phyloP scores from a whole-genome alignment of 2,113 vertebrate genomes.

The Bombycilla garrulus region DNA sequence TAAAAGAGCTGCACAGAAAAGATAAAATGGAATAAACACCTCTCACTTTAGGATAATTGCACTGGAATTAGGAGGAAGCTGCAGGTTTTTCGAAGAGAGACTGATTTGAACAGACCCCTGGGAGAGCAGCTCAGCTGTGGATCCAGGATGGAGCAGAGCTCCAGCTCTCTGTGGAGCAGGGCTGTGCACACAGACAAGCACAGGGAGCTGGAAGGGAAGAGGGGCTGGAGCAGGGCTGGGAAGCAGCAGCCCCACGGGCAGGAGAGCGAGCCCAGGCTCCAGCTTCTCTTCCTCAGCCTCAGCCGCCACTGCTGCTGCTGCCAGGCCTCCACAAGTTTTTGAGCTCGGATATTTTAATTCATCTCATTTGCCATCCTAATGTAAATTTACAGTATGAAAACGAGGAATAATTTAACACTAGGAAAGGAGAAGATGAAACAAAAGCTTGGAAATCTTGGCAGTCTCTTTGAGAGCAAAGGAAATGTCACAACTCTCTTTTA shows the following conservation, averaged over 20 bases:
- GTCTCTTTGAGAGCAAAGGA: neutral
- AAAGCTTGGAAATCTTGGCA: neutral
- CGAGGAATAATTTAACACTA: neutral
- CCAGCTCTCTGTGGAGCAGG: rapidly evolving
- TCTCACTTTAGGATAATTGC: neutral
- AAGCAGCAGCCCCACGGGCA: neutral
- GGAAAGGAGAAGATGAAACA: neutral
- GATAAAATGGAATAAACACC: neutral
- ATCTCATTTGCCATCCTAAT: neutral
- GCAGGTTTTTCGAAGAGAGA: neutral
- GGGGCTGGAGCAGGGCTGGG: neutral
- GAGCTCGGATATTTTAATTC: neutral
- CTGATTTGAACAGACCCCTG: neutral
- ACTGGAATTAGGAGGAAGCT: neutral
- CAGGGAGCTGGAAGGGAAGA: rapidly evolving
- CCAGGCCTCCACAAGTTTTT: no score
- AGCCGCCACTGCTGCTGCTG: neutral
- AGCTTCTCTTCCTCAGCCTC: neutral
- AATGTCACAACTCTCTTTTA: neutral
- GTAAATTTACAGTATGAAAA: neutral
- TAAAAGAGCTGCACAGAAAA: neutral
- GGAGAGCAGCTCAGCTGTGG: neutral
- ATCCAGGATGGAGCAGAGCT: rapidly evolving
- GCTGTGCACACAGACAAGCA: rapidly evolving
- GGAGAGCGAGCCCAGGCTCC: neutral